Conservation (phyloP, 2,113 vertebrate genomes). For the Anhinga rufa region DNA sequence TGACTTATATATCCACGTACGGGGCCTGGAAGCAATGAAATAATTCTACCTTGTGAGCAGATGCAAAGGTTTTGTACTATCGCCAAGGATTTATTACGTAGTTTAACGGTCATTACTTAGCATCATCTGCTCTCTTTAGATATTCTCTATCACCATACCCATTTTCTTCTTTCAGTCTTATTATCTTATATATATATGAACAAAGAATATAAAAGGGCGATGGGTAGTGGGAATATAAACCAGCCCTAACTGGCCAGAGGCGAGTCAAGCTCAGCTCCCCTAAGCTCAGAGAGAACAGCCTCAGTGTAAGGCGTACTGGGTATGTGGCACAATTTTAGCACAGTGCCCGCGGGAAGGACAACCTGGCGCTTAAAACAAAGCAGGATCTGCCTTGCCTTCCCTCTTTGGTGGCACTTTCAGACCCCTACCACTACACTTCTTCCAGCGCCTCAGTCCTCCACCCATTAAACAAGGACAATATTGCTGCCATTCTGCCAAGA, state of each 20-base stretch:
- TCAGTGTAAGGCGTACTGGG: rapidly evolving
- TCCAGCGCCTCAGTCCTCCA: not conserved
- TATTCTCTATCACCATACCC: conserved; percentile 3
- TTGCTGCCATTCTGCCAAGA: not conserved
- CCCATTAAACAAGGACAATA: not conserved
- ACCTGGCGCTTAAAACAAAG: not conserved
- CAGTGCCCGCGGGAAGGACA: not conserved
- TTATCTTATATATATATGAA: conserved; percentile 18
- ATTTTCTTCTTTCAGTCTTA: conserved; percentile 35
- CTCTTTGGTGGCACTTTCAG: not conserved
- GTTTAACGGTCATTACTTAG: conserved; percentile 32
- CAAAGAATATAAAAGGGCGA: not conserved
- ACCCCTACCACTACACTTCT: not conserved
- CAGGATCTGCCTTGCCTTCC: not conserved
- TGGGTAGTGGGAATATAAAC: not conserved
- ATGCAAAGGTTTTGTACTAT: conserved; percentile 16
- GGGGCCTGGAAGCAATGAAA: conserved; percentile 11
- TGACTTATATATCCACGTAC: not conserved
- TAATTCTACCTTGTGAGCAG: conserved; percentile 32
- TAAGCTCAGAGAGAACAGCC: not conserved
- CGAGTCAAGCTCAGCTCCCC: not conserved
- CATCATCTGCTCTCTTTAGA: conserved; percentile 34
- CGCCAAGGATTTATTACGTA: conserved; percentile 26
- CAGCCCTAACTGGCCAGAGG: not conserved
- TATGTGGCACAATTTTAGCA: not conserved